These are phyloP conservation scores for Hucho hucho DNA, from an alignment of 2,113 vertebrate species.

Conservation along the genomic window DNA sequence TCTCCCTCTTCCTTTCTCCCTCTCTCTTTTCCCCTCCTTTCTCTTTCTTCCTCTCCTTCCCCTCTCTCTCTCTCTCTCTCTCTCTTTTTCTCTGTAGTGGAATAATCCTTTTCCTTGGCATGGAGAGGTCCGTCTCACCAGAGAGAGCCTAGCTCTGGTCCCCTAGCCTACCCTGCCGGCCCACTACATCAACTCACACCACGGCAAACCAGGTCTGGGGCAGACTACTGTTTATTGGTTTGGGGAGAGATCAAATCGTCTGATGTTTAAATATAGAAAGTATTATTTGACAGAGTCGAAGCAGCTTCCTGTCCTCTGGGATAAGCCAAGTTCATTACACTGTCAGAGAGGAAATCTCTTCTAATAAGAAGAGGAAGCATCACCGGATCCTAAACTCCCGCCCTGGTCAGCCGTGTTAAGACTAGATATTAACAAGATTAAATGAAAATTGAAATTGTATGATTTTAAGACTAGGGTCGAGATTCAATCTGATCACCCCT, in stretches of 20 bases:
- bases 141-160: constrained; percentile 5
- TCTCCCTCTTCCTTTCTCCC: background rate
- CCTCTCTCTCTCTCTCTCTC: too few species aligned
- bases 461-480: too few species aligned
- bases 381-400: constrained; percentile 19
- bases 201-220: constrained; percentile 22
- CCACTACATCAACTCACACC: constrained; percentile 32
- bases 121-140: constrained; percentile 37
- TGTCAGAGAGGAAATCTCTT: constrained; percentile 37
- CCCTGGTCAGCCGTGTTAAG: constrained; percentile 5
- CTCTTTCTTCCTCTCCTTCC: too few species aligned
- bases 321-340: constrained; percentile 56
- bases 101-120: constrained; percentile 62
- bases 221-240: constrained; percentile 63
- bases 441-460: too few species aligned
- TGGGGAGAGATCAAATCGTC: constrained; percentile 60
- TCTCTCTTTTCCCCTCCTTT: constrained; percentile 11
- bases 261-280: constrained; percentile 55
- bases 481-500: too few species aligned
- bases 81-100: constrained; percentile 16
- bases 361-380: constrained; percentile 18
- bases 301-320: constrained; percentile 51
- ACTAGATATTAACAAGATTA: too few species aligned
- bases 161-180: constrained; percentile 20
- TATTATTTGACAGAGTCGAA: constrained; percentile 53